Percentiles rank a stretch among this genome's conserved stretches.
These are phyloP conservation scores for Drosophila lini DNA, from an alignment of 1,140 invertebrate genomes.

Conservation along the genomic window DNA sequence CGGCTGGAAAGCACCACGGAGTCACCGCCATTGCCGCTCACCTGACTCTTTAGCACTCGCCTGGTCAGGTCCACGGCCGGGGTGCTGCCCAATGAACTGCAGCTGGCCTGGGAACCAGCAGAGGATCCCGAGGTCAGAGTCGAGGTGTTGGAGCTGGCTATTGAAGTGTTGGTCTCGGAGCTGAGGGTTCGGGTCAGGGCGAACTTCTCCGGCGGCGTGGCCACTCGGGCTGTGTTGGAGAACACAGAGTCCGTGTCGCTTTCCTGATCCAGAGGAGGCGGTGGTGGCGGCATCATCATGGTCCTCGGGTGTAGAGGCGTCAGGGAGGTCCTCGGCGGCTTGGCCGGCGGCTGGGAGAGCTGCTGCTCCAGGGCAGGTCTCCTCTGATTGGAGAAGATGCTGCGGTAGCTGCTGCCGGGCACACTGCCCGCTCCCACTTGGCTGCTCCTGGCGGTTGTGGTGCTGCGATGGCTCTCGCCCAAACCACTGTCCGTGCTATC, in stretches of 20 bases:
- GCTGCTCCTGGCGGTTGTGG: conserved; percentile 20
- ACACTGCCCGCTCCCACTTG: conserved; percentile 4
- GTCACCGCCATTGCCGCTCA: conserved; percentile 75
- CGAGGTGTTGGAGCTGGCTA: conserved; percentile 87
- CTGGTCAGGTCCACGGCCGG: conserved; percentile 86
- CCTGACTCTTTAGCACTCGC: conserved; percentile 87
- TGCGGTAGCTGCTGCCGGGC: conserved; percentile 48
- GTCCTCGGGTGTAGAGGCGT: conserved; percentile 14
- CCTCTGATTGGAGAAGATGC: conserved; percentile 59
- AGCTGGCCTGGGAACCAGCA: conserved; percentile 88
- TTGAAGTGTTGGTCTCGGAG: conserved; percentile 87
- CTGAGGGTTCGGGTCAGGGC: conserved; percentile 86
- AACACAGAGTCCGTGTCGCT: conserved; percentile 95
- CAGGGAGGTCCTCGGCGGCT: conserved; percentile 84
- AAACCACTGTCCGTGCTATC: conserved; percentile 76
- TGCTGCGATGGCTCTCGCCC: conserved; percentile 48
- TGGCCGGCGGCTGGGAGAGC: conserved; percentile 72
- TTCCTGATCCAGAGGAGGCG: conserved; percentile 86
- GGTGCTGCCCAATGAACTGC: conserved; percentile 87
- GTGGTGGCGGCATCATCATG: conserved; percentile 32
- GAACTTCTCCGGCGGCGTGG: conserved; percentile 84
- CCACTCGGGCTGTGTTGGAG: conserved; percentile 87
- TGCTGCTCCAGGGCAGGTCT: conserved; percentile 60
- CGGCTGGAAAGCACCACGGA: conserved; percentile 90
- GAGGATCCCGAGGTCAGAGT: conserved; percentile 87